Evolutionary conservation across 2,888 invertebrate species (phyloP), one percentile per base, ranked within the genome.

Genomic region (Cremastinae sp.): DNA sequence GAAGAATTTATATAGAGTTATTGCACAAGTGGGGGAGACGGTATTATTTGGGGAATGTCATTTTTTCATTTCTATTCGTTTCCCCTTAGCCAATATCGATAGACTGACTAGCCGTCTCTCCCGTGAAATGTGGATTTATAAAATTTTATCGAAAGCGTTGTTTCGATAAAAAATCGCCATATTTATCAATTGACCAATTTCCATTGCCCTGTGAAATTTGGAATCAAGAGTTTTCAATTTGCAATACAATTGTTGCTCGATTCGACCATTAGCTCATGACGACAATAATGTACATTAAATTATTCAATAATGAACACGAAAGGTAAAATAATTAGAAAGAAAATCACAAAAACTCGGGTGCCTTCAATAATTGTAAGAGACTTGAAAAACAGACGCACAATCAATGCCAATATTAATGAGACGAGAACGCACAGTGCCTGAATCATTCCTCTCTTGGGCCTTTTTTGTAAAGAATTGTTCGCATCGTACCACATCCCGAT

Each of bases 31-130:
- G 61, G 18, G 47, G 35, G 47, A 47, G 61, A 62, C 10, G 22
- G 70, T 28, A 65, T 75, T 58, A 68, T 66, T 58, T 61, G 76
- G 77, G 72, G 70, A 75, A 58, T 75, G 28, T 28, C 2, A 28
- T 47, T 70, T 72, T 75, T 39, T 62, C 12, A 35, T 37, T 35
- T 62, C 16, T 62, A 18, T 47, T 10, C n/a, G 28, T 28, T 28
- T 47, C 39, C 10, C 58, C 69, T 78, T 77, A 78, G 83, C 83
- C 82, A 61, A 81, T 83, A 81, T 78, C 78, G 76, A 82, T 81
- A 85, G 83, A 84, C 84, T 83, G 85, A 84, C 73, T 77, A 79
- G 83, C 79, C 81, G 82, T 82, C 81, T 82, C 79, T 78, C 72
- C 65, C 58, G n/a, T 14, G 39, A 12, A 58, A 41, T 41, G 74